A percentile compares a stretch with the other conserved stretches of the same genome.
phyloP scores from a whole-genome alignment of 2,888 invertebrate genomes.

The Temnothorax ravouxi region DNA sequence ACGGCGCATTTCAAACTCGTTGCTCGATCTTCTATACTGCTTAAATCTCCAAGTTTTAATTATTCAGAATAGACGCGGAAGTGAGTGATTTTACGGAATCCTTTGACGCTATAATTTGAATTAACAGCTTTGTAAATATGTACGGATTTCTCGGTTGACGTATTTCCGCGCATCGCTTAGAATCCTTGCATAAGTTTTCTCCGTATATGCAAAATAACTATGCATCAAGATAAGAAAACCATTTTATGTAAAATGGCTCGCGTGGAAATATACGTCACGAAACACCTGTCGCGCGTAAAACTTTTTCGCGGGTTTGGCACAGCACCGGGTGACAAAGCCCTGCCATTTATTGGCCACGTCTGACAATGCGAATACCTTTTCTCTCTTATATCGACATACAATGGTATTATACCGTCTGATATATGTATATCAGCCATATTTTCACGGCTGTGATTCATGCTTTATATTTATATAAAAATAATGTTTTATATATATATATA shows the following conservation, averaged over 20 bases:
- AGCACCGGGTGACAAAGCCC: slow-evolving; percentile 42
- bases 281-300: slow-evolving; percentile 56
- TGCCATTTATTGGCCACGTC: slow-evolving; percentile 67
- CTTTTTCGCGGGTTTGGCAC: slow-evolving; percentile 48
- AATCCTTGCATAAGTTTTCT: slow-evolving; percentile 30
- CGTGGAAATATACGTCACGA: slow-evolving; percentile 52
- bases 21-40: neutral
- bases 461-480: neutral
- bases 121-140: slow-evolving; percentile 29
- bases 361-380: slow-evolving; percentile 63
- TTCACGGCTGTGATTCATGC: slow-evolving; percentile 7
- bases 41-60: slow-evolving; percentile 29
- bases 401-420: slow-evolving; percentile 16
- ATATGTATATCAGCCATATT: slow-evolving; percentile 4
- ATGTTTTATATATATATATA: neutral
- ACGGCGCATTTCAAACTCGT: neutral
- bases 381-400: slow-evolving; percentile 52
- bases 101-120: slow-evolving; percentile 30
- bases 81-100: slow-evolving; percentile 19
- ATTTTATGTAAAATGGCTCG: slow-evolving; percentile 48
- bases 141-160: neutral
- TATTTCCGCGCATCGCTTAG: neutral
- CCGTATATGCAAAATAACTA: slow-evolving; percentile 46
- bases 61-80: slow-evolving; percentile 35
- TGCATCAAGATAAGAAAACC: slow-evolving; percentile 54